Base-by-base conservation (phyloP, 1,140 invertebrate genomes). In the Polypedilum vanderplanki region DNA sequence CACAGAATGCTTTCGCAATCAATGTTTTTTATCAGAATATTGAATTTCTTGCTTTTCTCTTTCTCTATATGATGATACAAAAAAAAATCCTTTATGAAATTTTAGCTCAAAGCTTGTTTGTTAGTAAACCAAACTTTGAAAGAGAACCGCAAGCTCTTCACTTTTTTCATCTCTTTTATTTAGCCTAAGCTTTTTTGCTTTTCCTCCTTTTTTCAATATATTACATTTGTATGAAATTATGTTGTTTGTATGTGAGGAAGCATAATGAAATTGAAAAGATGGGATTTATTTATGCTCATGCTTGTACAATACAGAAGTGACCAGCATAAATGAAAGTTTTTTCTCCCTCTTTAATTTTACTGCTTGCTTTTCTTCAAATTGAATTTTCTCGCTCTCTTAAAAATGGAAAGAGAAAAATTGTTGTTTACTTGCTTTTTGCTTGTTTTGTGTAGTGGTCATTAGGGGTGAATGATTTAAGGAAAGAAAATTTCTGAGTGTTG, bases 1-100 rank as follows among this genome's bases (percentile, higher is more conserved):
- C 24, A 33, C 24, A 33, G 24, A 33, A 33, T 33, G 24, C 24
- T 33, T 57, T 57, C 46, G 46, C 46, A 57, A 57, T 57, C 46
- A 57, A 57, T n/a, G n/a, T n/a, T 57, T 4, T 46, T 57, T 57
- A 57, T 57, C 46, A 57, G 46, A 57, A 57, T 57, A 57, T 57
- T 57, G 46, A 57, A 57, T 57, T 57, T 33, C 24, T 12, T 46
- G 41, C 41, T 46, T 10, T 46, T 1, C 12, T n/a, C n/a, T 57
- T 46, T 57, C n/a, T n/a, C n/a, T 15, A 57, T 57, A 57, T 57
- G 46, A 57, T 57, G 46, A 57, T 12, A 57, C 46, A 57, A 33
- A n/a, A n/a, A n/a, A n/a, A n/a, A 33, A 33, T 33, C 5, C 24
- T 33, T 33, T 33, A 33, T 33, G 5, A 33, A 33, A 33, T 3